phyloP scores from a whole-genome alignment of 2,797 vertebrate genomes.

The Poecilia wingei region DNA sequence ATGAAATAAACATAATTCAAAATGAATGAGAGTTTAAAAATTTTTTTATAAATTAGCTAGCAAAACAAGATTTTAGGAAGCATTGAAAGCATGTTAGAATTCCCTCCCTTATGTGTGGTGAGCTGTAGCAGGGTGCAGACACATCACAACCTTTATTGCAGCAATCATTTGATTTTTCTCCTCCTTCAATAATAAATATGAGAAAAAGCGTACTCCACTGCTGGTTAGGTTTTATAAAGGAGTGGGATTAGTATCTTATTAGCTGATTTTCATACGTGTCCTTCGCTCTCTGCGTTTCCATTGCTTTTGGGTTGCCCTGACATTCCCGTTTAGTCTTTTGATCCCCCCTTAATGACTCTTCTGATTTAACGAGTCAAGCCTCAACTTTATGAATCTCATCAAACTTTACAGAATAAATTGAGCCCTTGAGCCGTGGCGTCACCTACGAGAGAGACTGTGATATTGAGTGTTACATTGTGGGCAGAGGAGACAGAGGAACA shows the following conservation, averaged over 20 bases:
- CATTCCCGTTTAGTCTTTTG: constrained; percentile 41
- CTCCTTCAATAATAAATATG: neutral
- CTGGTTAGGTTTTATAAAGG: constrained; percentile 11
- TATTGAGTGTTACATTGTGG: constrained; percentile 45
- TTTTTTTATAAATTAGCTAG: neutral
- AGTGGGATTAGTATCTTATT: constrained; percentile 45
- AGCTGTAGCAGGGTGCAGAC: neutral
- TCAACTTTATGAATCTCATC: constrained; percentile 63
- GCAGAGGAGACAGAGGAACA: constrained; percentile 61
- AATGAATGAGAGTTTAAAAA: neutral
- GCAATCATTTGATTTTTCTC: neutral
- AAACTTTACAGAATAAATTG: constrained; percentile 62
- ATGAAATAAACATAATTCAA: neutral
- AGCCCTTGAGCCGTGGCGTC: constrained; percentile 45
- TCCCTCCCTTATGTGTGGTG: neutral
- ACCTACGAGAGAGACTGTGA: constrained; percentile 41
- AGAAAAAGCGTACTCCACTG: neutral
- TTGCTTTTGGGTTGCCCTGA: constrained; percentile 43
- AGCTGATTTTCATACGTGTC: constrained; percentile 54
- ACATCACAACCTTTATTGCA: neutral
- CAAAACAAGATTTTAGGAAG: neutral
- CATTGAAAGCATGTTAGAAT: neutral
- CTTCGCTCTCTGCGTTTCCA: constrained; percentile 32
- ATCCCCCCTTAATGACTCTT: constrained; percentile 52
- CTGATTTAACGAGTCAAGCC: constrained; percentile 65